Evolutionary conservation across 2,888 invertebrate species (phyloP), one percentile per base, ranked within the genome.

Genomic region (Microchrysa polita): DNA sequence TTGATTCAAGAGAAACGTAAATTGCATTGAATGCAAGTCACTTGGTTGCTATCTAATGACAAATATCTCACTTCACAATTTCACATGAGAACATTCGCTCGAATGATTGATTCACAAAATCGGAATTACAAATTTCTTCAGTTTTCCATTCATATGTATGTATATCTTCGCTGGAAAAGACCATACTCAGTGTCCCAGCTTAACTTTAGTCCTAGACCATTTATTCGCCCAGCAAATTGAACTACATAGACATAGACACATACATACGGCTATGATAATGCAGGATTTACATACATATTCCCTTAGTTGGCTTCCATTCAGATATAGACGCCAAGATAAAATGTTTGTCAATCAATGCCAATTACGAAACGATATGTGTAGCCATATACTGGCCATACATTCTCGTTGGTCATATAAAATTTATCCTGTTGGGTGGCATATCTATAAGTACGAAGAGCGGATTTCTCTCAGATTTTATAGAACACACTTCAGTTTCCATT

Each of bases 71-170:
- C 27, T 23, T n/a, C n/a, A n/a, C n/a, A n/a, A n/a, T n/a, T n/a
- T n/a, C n/a, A 7, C 27, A 12, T 59, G 59, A 59, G 48, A 59
- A 59, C 14, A 23, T 59, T 23, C 59, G 7, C 14, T 59, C 23
- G n/a, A 59, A 23, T 59, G 59, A 59, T 59, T 59, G 59, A 59
- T 59, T 14, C 14, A 14, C 23, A 10, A n/a, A 14, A 59, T 59
- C 23, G 20, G 59, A 59, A 59, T 59, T 23, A 59, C 59, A 59
- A 59, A 59, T 59, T 59, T 48, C 5, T n/a, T n/a, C 48, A 48
- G 48, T n/a, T 48, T n/a, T 2, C 48, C 4, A 55, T 55, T 55
- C 55, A 55, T 55, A 55, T 55, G n/a, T n/a, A n/a, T n/a, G n/a
- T n/a, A n/a, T n/a, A n/a, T 55, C 55, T 18, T 10, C n/a, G n/a